Percentiles rank a stretch among this genome's conserved stretches.
Evolutionary conservation across 2,113 vertebrate species (phyloP).

Genomic region (Archilochus colubris): DNA sequence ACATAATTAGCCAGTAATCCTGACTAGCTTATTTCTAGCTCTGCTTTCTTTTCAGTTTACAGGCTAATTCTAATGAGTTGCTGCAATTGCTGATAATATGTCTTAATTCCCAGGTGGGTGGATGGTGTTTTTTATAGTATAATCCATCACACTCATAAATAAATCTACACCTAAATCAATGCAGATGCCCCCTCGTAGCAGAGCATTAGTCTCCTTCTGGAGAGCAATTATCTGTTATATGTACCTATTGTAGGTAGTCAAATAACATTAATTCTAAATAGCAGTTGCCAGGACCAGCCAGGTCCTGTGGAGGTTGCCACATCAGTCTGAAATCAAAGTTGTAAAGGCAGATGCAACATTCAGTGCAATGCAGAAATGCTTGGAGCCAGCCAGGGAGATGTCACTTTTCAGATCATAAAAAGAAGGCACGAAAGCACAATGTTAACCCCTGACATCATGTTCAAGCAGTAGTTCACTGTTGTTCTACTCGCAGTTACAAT

Average conservation of each 20-base stretch:
- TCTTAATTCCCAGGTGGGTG: not conserved
- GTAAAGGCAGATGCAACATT: not conserved
- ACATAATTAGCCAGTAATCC: not conserved
- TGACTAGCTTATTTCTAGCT: not conserved
- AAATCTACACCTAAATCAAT: not conserved
- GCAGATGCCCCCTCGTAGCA: no score
- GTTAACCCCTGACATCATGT: not conserved
- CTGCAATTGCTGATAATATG: not conserved
- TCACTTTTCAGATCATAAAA: not conserved
- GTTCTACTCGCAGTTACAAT: not conserved
- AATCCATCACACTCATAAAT: not conserved
- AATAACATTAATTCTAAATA: not conserved
- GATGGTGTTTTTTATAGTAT: not conserved
- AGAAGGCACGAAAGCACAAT: not conserved
- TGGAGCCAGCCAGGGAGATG: not conserved
- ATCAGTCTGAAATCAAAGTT: not conserved
- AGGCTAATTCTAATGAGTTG: not conserved
- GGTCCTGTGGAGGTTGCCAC: not conserved
- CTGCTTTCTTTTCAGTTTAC: not conserved
- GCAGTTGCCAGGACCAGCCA: not conserved
- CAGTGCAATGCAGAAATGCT: slow-evolving; percentile 29
- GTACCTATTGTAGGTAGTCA: not conserved
- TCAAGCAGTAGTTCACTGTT: not conserved
- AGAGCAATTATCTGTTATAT: not conserved
- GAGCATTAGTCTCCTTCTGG: not conserved